Base-by-base conservation (phyloP, 2,797 vertebrate genomes). In the Sus cebifrons region DNA sequence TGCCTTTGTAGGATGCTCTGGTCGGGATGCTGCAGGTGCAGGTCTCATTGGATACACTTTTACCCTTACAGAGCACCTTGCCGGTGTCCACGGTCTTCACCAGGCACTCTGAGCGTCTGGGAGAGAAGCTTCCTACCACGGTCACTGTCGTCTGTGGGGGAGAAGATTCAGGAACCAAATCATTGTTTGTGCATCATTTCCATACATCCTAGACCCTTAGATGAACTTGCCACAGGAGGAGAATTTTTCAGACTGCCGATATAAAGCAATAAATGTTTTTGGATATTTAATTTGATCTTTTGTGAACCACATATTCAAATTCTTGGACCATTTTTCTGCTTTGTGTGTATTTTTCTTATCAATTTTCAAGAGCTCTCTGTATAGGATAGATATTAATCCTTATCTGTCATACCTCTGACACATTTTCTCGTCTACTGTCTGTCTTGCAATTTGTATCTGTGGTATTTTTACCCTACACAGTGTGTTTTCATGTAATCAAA, bases 21-120 rank as follows among this genome's bases (percentile, higher is more conserved):
- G 77, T 68, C 0, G 93, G 93, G 40, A 99, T 92, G 81, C 21
- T 96, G 92, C 98, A 99, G 84, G 97, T 71, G 78, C 99, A 99
- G 29, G 89, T 97, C 74, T 96, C 94, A 32, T 96, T 16, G 77
- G 56, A n/a, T 4, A 58, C 6, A 17, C 93, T 86, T 74, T 93
- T 75, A 0, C 93, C 97, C 87, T 96, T 95, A 96, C 98, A 98
- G 97, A 98, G 97, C 74, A 89, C 84, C 95, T 97, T 95, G 73
- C 96, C 79, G 0, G 96, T 96, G 86, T 97, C 97, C 40, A 86
- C 13, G 16, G 98, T 97, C 98, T 90, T 98, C 96, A 99, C 97
- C 81, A 81, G 5, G 44, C 98, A 99, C 91, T 94, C 97, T 0
- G 96, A 98, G 96, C 4, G 15, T 18, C 16, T 96, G 62, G 97